Evolutionary conservation across 2,113 vertebrate genomes (phyloP), one percentile per base, ranked within the genome.

Genomic region (Atherinomorus stipes): DNA sequence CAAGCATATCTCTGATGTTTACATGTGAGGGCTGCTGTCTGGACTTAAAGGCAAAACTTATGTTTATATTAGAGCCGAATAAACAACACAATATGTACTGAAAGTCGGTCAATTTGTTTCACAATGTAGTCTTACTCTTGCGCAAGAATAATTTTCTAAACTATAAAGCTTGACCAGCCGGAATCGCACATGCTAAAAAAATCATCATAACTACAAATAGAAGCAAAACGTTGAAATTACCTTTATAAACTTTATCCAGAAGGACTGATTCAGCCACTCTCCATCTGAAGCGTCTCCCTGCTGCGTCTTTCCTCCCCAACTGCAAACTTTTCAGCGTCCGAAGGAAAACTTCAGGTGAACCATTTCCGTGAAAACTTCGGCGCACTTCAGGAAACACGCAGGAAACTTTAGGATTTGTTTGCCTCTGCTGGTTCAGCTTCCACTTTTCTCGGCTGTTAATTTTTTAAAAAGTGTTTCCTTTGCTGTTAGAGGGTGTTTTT

Each of bases 261-360:
- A 66, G 64, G 28, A 51, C 13, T 22, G 64, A 11, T 86, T 88
- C 67, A 85, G 16, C 81, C 80, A 73, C 90, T 90, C 71, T 87
- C 88, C 91, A 92, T 92, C 86, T 61, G 81, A 85, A 84, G 64
- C 58, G 69, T 78, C 73, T 66, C 69, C 63, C 58, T 11, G 65
- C 54, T 67, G 71, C 70, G 58, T 56, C 61, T 42, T 78, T 74
- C 38, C 19, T 71, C 63, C 50, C 49, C 75, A 40, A 53, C 77
- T 71, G 71, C 86, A 89, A 90, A 90, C 78, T 89, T 89, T 42
- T 91, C 62, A 87, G 56, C 67, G 68, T 83, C 82, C 72, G 56
- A 12, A 49, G 60, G 61, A 53, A 86, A 87, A 88, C 74, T 89
- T 86, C 93, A 93, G 92, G 91, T 93, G 80, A 86, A 88, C 4